Conservation (phyloP, 2,888 invertebrate species). For the Elegia similella region DNA sequence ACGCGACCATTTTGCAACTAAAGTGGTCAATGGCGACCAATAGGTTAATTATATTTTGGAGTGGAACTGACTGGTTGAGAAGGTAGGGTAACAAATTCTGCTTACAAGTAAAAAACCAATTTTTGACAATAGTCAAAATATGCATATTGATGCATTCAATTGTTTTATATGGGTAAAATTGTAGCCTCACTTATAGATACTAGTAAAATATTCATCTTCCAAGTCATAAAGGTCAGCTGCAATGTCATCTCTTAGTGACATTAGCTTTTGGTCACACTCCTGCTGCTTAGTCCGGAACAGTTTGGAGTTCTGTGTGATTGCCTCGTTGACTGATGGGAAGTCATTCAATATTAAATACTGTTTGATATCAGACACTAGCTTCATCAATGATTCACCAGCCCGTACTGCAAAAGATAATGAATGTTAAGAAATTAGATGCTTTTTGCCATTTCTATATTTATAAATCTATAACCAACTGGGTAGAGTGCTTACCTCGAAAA, state of each 20-base stretch:
- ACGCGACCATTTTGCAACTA: no score
- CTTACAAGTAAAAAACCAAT: no score
- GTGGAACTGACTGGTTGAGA: no score
- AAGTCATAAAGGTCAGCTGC: slow-evolving; percentile 95
- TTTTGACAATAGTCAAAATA: no score
- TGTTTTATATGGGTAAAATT: not conserved
- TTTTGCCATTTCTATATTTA: no score
- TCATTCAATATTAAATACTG: slow-evolving; percentile 99
- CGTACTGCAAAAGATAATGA: slow-evolving; percentile 83
- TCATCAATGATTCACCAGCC: slow-evolving; percentile 98
- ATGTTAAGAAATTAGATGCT: no score
- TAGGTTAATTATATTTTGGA: no score
- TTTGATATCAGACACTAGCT: slow-evolving; percentile 97
- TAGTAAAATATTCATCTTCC: slow-evolving; percentile 96
- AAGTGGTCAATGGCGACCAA: no score
- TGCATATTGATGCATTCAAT: no score
- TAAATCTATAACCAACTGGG: no score
- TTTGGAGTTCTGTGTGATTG: slow-evolving; percentile 96
- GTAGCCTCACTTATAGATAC: slow-evolving; percentile 85
- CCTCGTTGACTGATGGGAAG: slow-evolving; percentile 98
- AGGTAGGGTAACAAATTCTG: no score
- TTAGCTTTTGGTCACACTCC: slow-evolving; percentile 96
- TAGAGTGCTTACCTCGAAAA: no score
- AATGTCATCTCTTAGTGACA: slow-evolving; percentile 96
- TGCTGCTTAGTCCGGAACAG: slow-evolving; percentile 94